Percentiles rank a stretch among this genome's conserved stretches.
These are phyloP conservation scores for Melipona bicolor DNA, from an alignment of 2,888 invertebrate genomes.

Conservation along the genomic window DNA sequence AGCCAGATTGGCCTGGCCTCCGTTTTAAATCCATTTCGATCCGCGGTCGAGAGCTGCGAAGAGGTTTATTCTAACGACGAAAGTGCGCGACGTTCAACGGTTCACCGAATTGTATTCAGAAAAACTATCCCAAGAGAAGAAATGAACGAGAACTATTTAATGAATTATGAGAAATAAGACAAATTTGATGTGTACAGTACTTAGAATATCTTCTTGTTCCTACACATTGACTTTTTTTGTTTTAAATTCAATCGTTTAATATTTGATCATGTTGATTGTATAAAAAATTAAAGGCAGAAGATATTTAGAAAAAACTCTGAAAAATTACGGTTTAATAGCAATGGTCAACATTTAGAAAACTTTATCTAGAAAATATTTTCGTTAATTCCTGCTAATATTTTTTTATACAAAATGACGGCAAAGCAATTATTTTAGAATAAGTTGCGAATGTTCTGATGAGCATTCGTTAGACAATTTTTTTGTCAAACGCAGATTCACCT, in stretches of 20 bases:
- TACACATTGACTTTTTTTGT: background rate
- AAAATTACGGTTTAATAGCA: no score
- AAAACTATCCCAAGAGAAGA: background rate
- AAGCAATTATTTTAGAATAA: background rate
- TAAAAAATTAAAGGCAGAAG: background rate
- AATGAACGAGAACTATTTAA: background rate
- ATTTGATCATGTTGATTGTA: background rate
- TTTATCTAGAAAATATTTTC: constrained; percentile 2
- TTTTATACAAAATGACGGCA: background rate
- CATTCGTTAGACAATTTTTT: background rate
- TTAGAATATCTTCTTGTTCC: background rate
- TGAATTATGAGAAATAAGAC: background rate
- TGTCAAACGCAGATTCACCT: background rate
- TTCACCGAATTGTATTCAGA: background rate
- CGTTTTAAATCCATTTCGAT: constrained; percentile 57
- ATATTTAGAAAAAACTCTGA: background rate
- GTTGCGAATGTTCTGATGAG: background rate
- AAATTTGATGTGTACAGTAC: background rate
- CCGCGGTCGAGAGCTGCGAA: constrained; percentile 25
- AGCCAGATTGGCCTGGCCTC: constrained; percentile 27
- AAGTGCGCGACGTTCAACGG: constrained; percentile 32
- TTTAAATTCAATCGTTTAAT: background rate
- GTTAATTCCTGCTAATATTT: background rate
- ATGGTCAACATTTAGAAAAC: background rate
- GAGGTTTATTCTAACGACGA: background rate